Percentiles rank a stretch among this genome's conserved stretches.
Evolutionary conservation across 1,140 invertebrate genomes (phyloP).

Genomic region (Drosophila pectinifera): DNA sequence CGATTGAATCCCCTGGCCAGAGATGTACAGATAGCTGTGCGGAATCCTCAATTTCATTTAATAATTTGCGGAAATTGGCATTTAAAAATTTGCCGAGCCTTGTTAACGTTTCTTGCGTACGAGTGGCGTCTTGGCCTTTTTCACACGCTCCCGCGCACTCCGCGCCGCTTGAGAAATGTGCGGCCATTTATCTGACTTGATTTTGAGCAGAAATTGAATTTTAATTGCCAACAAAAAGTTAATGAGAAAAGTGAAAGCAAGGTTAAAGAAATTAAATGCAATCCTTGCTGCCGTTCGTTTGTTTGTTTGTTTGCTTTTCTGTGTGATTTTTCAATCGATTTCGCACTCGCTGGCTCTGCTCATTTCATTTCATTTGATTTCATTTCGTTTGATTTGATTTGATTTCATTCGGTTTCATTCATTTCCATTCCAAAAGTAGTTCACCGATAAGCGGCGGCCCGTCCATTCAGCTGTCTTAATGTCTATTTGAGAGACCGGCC

Average conservation of each 20-base stretch:
- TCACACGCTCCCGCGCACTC: constrained; percentile 72
- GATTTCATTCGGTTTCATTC: constrained; percentile 54
- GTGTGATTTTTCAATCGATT: constrained; percentile 75
- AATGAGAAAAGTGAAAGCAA: constrained; percentile 83
- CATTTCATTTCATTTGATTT: constrained; percentile 45
- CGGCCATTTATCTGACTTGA: constrained; percentile 68
- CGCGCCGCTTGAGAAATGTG: constrained; percentile 56
- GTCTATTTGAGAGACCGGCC: constrained; percentile 18
- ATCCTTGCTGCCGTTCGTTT: constrained; percentile 20
- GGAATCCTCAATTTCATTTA: constrained; percentile 81
- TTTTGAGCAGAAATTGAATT: constrained; percentile 76
- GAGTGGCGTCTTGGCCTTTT: constrained; percentile 56
- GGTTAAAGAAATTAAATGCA: constrained; percentile 80
- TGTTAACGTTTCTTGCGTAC: constrained; percentile 59
- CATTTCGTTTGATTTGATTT: constrained; percentile 49
- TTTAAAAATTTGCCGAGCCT: constrained; percentile 76
- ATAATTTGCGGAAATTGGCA: constrained; percentile 83
- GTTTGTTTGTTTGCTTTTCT: constrained; percentile 30
- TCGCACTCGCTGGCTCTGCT: too few species aligned
- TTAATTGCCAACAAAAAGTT: constrained; percentile 83
- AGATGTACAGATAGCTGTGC: constrained; percentile 72
- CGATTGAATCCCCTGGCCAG: constrained; percentile 22
- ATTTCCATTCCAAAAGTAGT: constrained; percentile 69
- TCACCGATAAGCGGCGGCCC: constrained; percentile 65
- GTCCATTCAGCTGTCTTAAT: constrained; percentile 37